Evolutionary conservation across 2,888 invertebrate species (phyloP).

Genomic region (Protonemura montana): DNA sequence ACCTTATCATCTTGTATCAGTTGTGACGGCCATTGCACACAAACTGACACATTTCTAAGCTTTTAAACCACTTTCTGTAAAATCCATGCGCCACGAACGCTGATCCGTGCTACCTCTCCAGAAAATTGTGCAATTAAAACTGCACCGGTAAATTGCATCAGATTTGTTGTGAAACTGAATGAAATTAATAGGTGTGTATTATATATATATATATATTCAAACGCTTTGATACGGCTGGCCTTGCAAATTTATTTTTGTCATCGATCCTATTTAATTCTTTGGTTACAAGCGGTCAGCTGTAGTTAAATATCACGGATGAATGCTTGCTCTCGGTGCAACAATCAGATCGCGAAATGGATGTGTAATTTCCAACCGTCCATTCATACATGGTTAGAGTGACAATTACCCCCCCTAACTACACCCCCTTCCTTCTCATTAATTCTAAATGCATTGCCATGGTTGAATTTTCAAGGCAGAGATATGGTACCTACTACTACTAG

Average conservation of each 20-base stretch:
- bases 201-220: background rate
- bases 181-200: background rate
- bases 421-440: background rate
- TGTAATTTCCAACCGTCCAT: background rate
- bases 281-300: background rate
- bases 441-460: background rate
- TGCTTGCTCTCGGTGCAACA: background rate
- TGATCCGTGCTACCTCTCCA: background rate
- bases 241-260: background rate
- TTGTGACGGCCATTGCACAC: no score
- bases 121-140: background rate
- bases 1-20: no score
- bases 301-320: background rate
- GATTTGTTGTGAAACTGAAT: background rate
- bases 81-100: background rate
- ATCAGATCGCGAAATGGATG: slow-evolving; percentile 12
- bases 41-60: background rate
- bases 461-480: background rate
- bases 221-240: background rate
- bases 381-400: background rate
- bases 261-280: background rate
- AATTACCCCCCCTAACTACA: background rate
- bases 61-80: background rate
- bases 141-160: background rate
- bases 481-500: background rate